Percentiles rank a stretch among this genome's conserved stretches.
phyloP scores from a whole-genome alignment of 1,140 invertebrate genomes.

The Venustaconcha ellipsiformis region DNA sequence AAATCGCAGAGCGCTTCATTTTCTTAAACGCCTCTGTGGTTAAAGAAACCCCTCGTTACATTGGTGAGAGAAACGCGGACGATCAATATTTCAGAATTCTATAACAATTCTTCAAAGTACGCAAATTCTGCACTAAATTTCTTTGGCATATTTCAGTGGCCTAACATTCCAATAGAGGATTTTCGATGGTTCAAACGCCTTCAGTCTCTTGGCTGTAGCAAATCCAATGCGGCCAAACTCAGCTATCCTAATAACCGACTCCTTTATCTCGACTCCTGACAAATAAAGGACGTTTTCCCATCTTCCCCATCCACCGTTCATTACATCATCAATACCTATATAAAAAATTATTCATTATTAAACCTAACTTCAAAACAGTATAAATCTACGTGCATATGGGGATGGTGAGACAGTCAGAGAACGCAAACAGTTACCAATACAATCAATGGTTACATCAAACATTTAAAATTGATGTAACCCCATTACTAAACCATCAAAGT shows the following conservation, averaged over 20 bases:
- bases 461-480: no score
- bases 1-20: slow-evolving; percentile 65
- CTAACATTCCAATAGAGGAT: slow-evolving; percentile 81
- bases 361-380: no score
- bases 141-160: slow-evolving; percentile 73
- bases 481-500: no score
- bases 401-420: no score
- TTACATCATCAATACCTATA: slow-evolving; percentile 47
- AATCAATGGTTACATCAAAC: no score
- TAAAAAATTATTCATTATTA: background rate
- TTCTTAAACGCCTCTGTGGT: slow-evolving; percentile 54
- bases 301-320: slow-evolving; percentile 71
- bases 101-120: slow-evolving; percentile 66
- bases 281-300: slow-evolving; percentile 92
- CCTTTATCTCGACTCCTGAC: slow-evolving; percentile 84
- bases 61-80: slow-evolving; percentile 59
- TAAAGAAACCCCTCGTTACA: slow-evolving; percentile 61
- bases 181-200: slow-evolving; percentile 77
- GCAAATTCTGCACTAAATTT: slow-evolving; percentile 78
- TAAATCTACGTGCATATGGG: no score
- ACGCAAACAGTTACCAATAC: no score
- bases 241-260: slow-evolving; percentile 87
- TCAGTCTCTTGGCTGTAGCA: slow-evolving; percentile 77
- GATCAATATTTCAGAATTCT: slow-evolving; percentile 64
- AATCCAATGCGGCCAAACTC: slow-evolving; percentile 81